Conservation (phyloP, 2,888 invertebrate species). For the Poecilobothrus nobilitatus region DNA sequence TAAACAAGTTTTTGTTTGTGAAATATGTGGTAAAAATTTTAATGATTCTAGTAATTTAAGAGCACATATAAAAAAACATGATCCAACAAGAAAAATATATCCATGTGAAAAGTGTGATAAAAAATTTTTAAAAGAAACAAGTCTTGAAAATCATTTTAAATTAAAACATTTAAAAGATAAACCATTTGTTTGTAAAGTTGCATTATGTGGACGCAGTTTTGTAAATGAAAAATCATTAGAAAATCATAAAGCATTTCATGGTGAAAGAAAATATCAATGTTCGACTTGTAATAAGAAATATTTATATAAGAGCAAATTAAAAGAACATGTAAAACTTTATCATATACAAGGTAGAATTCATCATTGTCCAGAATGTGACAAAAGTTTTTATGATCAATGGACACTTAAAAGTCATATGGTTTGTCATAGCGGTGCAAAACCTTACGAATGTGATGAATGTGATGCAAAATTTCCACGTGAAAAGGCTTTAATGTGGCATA, state of each 20-base stretch:
- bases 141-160: too few species aligned
- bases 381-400: constrained; percentile 15
- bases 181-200: too few species aligned
- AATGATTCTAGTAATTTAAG: too few species aligned
- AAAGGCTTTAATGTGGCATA: constrained; percentile 13
- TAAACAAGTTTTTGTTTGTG: too few species aligned
- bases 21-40: too few species aligned
- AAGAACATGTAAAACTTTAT: constrained; percentile 15
- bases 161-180: too few species aligned
- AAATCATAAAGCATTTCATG: constrained; percentile 13
- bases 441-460: constrained; percentile 18
- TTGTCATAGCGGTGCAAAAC: constrained; percentile 16
- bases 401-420: constrained; percentile 16
- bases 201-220: constrained; percentile 14
- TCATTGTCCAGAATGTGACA: constrained; percentile 16
- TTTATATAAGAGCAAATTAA: constrained; percentile 17
- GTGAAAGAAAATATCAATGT: constrained; percentile 18
- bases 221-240: constrained; percentile 7
- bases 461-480: constrained; percentile 16
- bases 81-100: too few species aligned
- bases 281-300: constrained; percentile 17
- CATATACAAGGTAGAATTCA: constrained; percentile 17
- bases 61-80: too few species aligned
- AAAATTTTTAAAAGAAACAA: too few species aligned
- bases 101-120: too few species aligned